A percentile compares a stretch with the other conserved stretches of the same genome.
These are phyloP conservation scores for Notodonta ziczac DNA, from an alignment of 2,888 invertebrate genomes.

Conservation along the genomic window DNA sequence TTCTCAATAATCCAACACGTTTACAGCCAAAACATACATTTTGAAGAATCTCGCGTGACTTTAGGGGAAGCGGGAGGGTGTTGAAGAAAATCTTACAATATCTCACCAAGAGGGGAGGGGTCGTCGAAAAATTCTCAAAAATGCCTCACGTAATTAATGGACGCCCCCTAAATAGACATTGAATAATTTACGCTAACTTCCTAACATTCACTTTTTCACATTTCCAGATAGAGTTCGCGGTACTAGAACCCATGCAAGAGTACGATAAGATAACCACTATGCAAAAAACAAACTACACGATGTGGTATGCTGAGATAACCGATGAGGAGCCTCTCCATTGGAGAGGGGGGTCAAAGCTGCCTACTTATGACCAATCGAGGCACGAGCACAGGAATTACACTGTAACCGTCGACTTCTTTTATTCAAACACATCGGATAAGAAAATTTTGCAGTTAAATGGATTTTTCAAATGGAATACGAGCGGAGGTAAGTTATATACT, in stretches of 20 bases:
- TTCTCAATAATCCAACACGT: no score
- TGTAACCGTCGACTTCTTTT: slow-evolving; percentile 20
- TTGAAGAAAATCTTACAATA: no score
- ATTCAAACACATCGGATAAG: slow-evolving; percentile 2
- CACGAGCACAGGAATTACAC: slow-evolving; percentile 29
- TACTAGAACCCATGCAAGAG: slow-evolving; percentile 24
- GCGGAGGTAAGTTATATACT: slow-evolving; percentile 54
- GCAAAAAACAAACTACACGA: slow-evolving; percentile 25
- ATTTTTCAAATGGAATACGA: slow-evolving; percentile 41
- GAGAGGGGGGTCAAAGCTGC: slow-evolving; percentile 20
- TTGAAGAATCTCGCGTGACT: no score
- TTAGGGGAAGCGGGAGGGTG: no score
- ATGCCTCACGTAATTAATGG: no score
- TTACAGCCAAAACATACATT: no score
- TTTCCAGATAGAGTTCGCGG: slow-evolving; percentile 33
- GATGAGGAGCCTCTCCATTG: slow-evolving; percentile 20
- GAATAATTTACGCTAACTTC: no score
- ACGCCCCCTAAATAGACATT: no score
- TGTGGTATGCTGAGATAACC: slow-evolving; percentile 36
- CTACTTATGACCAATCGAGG: slow-evolving; percentile 13
- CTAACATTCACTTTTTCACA: slow-evolving; percentile 1
- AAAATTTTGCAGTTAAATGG: slow-evolving; percentile 12
- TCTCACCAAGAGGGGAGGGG: no score
- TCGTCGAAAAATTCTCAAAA: no score
- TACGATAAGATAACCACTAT: slow-evolving; percentile 17